These are phyloP conservation scores for Diplodus puntazzo DNA, from an alignment of 2,797 vertebrate species.

Conservation along the genomic window DNA sequence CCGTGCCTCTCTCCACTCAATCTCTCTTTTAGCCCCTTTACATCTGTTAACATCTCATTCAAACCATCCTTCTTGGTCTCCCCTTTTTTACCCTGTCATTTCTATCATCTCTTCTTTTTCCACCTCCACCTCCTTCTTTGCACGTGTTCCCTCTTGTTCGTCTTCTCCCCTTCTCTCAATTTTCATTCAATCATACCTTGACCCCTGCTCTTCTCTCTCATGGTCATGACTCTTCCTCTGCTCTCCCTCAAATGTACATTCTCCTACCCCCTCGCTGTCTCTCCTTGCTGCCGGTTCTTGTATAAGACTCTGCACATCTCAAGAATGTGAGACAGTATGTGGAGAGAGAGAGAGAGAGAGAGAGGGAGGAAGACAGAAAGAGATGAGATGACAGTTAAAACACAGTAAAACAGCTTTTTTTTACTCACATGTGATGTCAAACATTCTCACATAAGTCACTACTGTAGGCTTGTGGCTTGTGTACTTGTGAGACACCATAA, in stretches of 20 bases:
- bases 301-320: slow-evolving; percentile 40
- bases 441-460: not conserved
- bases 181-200: not conserved
- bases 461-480: not conserved
- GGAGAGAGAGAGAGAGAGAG: not conserved
- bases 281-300: slow-evolving; percentile 24
- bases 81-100: not conserved
- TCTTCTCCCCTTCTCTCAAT: too few relatives aligned
- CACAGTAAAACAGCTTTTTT: not conserved
- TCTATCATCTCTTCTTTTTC: not conserved
- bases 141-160: not conserved
- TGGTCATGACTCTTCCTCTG: not conserved
- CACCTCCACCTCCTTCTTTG: not conserved
- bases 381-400: slow-evolving; percentile 13
- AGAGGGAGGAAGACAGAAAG: not conserved
- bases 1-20: not conserved
- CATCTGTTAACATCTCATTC: slow-evolving; percentile 19
- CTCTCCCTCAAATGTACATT: slow-evolving; percentile 25
- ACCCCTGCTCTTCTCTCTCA: not conserved
- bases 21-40: slow-evolving; percentile 2
- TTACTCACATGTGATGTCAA: slow-evolving; percentile 14
- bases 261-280: slow-evolving; percentile 14
- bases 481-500: not conserved
- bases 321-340: slow-evolving; percentile 40
- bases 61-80: not conserved